Evolutionary conservation across 2,113 vertebrate genomes (phyloP), one percentile per base, ranked within the genome.

Genomic region (Ranitomeya variabilis): DNA sequence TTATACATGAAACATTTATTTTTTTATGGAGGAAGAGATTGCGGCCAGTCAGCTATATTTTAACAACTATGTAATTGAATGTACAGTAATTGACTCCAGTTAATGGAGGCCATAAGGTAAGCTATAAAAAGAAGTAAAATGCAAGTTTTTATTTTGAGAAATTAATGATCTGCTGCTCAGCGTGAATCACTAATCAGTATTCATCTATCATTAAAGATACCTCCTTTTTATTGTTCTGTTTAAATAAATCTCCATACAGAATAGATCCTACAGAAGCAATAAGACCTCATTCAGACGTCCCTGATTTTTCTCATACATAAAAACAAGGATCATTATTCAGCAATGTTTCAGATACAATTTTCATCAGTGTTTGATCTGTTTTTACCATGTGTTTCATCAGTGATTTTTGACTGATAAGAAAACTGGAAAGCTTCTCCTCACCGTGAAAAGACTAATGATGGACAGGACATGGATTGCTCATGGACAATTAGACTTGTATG

Each of bases 81-180:
- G 62, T 69, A 69, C 21, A 67, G 62, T 83, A 83, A 83, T 69
- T 83, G 81, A 83, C 81, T 83, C 26, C 81, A 69, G 81, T 67
- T 83, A 83, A 83, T 67, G 45, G n/a, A 69, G 81, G 60, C 81
- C 81, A 83, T 83, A 83, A 83, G 81, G 81, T 83, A 83, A 21
- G 81, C 62, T 69, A 83, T 83, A 83, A 67, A 83, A 16, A 9
- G 19, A 83, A 83, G 64, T 69, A 67, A 67, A 81, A 81, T 11
- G 26, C 57, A 83, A 51, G 60, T 83, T 83, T 66, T 83, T 83
- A 83, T 83, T 83, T 83, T 83, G 10, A 13, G 7, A 69, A 83
- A 52, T 83, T 83, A 69, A 83, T 23, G 21, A 66, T 69, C 64
- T 83, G 81, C 19, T 18, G 21, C 62, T 52, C 54, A 12, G 13